phyloP scores from a whole-genome alignment of 1,140 invertebrate genomes.

The Globodera rostochiensis region DNA sequence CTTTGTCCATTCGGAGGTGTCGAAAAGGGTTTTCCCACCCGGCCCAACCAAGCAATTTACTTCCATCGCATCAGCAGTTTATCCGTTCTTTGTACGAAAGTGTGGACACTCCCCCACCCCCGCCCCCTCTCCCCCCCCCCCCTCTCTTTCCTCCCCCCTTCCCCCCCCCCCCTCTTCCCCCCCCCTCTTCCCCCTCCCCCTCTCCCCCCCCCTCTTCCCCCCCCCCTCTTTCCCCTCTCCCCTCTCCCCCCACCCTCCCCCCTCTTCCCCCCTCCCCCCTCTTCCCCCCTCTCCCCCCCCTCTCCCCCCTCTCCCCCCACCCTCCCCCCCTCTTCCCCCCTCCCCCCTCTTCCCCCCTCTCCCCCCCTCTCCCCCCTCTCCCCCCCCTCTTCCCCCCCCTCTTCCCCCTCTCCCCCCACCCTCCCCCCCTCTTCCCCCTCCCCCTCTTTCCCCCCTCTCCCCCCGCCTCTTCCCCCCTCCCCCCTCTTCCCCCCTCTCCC shows the following conservation, averaged over 20 bases:
- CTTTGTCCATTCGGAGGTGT: neutral
- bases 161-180: neutral
- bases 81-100: neutral
- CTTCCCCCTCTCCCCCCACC: too few relatives aligned
- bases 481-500: too few relatives aligned
- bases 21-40: neutral
- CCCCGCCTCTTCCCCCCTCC: too few relatives aligned
- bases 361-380: too few relatives aligned
- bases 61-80: neutral
- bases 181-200: too few relatives aligned
- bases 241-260: neutral
- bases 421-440: too few relatives aligned
- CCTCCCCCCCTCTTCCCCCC: neutral
- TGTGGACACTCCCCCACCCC: too few relatives aligned
- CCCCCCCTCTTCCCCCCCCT: too few relatives aligned
- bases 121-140: neutral
- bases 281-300: neutral
- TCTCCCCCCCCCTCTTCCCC: too few relatives aligned
- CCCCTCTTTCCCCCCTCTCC: too few relatives aligned
- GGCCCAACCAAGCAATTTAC: neutral
- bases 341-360: too few relatives aligned
- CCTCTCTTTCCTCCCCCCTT: neutral
- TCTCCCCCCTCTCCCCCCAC: neutral
- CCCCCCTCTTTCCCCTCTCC: too few relatives aligned
- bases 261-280: neutral